These are phyloP conservation scores for Hoplodrina blanda DNA, from an alignment of 2,888 invertebrate species.

Conservation along the genomic window DNA sequence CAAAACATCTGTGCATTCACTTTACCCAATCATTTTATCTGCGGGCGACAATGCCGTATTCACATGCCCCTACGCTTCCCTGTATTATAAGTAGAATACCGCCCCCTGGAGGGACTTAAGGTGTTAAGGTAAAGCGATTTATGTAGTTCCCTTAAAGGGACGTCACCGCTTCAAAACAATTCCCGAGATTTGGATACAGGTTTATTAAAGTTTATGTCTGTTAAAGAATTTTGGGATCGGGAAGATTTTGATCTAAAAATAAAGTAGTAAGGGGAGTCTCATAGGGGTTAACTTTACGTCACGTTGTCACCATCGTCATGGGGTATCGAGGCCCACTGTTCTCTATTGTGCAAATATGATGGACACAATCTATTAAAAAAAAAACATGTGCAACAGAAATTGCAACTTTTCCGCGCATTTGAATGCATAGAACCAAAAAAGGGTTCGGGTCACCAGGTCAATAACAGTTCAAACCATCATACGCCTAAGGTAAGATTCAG, in stretches of 20 bases:
- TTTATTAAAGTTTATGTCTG: slow-evolving; percentile 49
- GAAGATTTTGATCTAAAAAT: slow-evolving; percentile 36
- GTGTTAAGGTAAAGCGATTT: slow-evolving; percentile 68
- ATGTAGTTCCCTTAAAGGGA: slow-evolving; percentile 58
- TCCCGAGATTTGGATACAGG: slow-evolving; percentile 50
- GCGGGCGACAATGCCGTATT: slow-evolving; percentile 44
- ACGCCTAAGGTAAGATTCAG: too few relatives aligned
- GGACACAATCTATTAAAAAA: too few relatives aligned
- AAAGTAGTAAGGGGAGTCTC: slow-evolving; percentile 14
- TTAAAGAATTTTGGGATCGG: slow-evolving; percentile 38
- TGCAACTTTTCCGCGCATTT: too few relatives aligned
- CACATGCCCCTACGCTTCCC: slow-evolving; percentile 42
- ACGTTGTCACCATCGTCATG: background rate
- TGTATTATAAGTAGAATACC: slow-evolving; percentile 49
- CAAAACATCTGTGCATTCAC: slow-evolving; percentile 16
- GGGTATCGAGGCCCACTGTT: too few relatives aligned
- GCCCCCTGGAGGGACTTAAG: slow-evolving; percentile 58
- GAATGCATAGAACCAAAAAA: too few relatives aligned
- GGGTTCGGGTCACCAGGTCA: too few relatives aligned
- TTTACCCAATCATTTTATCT: slow-evolving; percentile 47
- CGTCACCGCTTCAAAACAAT: slow-evolving; percentile 56
- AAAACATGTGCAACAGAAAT: too few relatives aligned
- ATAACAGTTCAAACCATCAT: too few relatives aligned
- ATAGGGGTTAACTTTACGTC: background rate
- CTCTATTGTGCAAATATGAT: too few relatives aligned